Evolutionary conservation across 2,888 invertebrate species (phyloP), one percentile per base, ranked within the genome.

Genomic region (Drosophila hawaiiensis): DNA sequence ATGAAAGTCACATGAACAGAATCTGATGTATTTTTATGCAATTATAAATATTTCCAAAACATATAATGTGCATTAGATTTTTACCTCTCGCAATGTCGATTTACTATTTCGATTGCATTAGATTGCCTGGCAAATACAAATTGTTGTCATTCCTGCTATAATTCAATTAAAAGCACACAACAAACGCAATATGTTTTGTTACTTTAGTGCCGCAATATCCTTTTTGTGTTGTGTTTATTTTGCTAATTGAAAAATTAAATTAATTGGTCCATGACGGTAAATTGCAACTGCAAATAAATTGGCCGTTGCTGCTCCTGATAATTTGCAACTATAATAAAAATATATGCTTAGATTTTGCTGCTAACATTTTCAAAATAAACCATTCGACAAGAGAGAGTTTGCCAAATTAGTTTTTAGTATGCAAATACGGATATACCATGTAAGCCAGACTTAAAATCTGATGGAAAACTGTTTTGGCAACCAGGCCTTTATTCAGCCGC

Each of bases 171-270:
- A 83, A 82, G 55, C 31, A 67, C 58, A 75, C 74, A 56, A 66
- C 56, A 64, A 71, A 43, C 47, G 64, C 60, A 41, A 54, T 64
- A 29, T 61, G 55, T 79, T 63, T 63, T 75, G 71, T 56, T 35
- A 6, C 58, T 41, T 16, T 14, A 47, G 49, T 69, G 28, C 50
- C 58, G 22, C 29, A 19, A 28, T 71, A 43, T 71, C 53, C 41
- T 54, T 55, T 63, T 22, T 69, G 39, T 52, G 61, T 35, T 66
- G 53, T 81, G 80, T 80, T 81, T 70, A 71, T 80, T 81, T 77
- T 74, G 49, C 83, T 80, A 83, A 82, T 82, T 82, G 74, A 80
- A 82, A 82, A 83, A 82, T 83, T 49, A 61, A 83, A 74, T 73
- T 76, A 83, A 64, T 64, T 66, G 67, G 16, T 60, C n/a, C 60